Evolutionary conservation across 2,797 vertebrate genomes (phyloP).

Genomic region (Caiman crocodilus): DNA sequence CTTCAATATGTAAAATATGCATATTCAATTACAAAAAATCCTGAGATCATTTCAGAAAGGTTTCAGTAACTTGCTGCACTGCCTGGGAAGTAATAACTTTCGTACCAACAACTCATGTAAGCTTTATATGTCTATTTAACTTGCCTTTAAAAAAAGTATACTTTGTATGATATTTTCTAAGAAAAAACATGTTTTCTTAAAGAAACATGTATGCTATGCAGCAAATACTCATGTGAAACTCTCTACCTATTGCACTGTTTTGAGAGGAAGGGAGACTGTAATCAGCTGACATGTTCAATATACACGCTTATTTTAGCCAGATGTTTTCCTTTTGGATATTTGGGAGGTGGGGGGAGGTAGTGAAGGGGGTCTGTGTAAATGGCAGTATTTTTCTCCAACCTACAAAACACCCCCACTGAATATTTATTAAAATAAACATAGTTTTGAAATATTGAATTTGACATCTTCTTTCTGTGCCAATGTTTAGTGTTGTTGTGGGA

Average conservation of each 20-base stretch:
- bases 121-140: constrained; percentile 39
- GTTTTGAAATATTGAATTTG: constrained; percentile 58
- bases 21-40: constrained; percentile 70
- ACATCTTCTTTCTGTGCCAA: constrained; percentile 54
- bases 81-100: constrained; percentile 39
- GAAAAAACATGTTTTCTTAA: background rate
- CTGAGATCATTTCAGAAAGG: constrained; percentile 68
- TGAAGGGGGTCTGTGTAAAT: background rate
- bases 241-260: background rate
- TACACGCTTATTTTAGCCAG: constrained; percentile 48
- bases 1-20: constrained; percentile 63
- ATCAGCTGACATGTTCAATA: constrained; percentile 25
- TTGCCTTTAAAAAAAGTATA: constrained; percentile 10
- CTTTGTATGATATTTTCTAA: background rate
- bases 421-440: constrained; percentile 63
- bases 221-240: background rate
- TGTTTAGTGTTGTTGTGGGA: constrained; percentile 8
- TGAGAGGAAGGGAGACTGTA: background rate
- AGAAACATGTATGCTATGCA: background rate
- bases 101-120: constrained; percentile 53
- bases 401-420: background rate
- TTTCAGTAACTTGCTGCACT: constrained; percentile 49
- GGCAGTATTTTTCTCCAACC: constrained; percentile 50
- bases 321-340: constrained; percentile 59
- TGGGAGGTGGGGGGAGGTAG: background rate